Evolutionary conservation across 2,113 vertebrate species (phyloP).

Genomic region (Himantopus leucocephalus): DNA sequence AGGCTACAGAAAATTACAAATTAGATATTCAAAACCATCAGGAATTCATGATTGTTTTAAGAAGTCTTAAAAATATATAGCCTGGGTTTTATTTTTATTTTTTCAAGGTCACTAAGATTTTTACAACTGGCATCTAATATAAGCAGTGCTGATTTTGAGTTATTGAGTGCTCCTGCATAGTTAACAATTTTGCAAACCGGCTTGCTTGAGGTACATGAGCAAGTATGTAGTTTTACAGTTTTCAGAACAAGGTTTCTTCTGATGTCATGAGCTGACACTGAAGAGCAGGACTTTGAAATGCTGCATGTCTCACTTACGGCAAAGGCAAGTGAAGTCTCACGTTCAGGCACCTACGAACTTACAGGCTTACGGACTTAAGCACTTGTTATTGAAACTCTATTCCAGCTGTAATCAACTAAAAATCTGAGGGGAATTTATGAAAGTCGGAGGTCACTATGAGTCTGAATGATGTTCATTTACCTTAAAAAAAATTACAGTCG

Average conservation of each 20-base stretch:
- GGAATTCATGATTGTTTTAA: neutral
- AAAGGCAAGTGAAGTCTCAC: neutral
- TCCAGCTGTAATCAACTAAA: neutral
- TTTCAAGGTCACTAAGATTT: neutral
- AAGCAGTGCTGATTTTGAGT: neutral
- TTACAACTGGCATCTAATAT: neutral
- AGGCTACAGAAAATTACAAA: neutral
- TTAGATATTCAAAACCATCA: neutral
- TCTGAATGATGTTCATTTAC: neutral
- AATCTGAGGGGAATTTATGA: neutral
- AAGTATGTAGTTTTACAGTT: neutral
- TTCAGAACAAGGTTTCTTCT: neutral
- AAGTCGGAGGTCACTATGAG: neutral
- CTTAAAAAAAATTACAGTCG: neutral
- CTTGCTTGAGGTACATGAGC: neutral
- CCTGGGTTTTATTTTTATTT: neutral
- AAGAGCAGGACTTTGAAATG: neutral
- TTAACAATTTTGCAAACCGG: neutral
- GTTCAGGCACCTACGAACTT: neutral
- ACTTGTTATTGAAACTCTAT: neutral
- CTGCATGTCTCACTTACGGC: neutral
- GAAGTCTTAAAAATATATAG: neutral
- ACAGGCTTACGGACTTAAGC: neutral
- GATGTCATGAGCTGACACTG: neutral
- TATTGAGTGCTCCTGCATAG: neutral